Evolutionary conservation across 23 tunicate genomes (phyloP).

Genomic region (Pegea sp.): DNA sequence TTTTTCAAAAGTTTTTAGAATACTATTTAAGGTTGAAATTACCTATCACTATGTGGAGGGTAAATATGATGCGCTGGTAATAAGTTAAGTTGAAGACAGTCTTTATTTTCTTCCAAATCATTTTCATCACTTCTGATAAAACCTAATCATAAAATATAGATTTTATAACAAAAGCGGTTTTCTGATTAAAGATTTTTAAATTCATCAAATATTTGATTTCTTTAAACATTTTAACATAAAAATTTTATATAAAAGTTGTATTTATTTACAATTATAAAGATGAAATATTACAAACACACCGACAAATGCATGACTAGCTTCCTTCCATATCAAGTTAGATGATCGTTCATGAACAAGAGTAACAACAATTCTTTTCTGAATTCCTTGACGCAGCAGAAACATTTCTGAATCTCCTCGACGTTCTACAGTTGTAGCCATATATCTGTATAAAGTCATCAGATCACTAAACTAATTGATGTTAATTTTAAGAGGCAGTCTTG

Average conservation of each 20-base stretch:
- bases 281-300: constrained; percentile 11
- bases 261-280: not conserved
- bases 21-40: not conserved
- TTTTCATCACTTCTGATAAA: constrained; percentile 31
- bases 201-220: no score
- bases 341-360: constrained; percentile 77
- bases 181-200: no score
- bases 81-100: constrained; percentile 35
- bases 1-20: no score
- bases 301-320: constrained; percentile 60
- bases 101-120: constrained; percentile 15
- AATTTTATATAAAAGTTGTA: no score
- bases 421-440: constrained; percentile 61
- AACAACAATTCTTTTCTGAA: constrained; percentile 58
- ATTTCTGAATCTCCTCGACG: constrained; percentile 42
- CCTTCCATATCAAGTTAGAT: constrained; percentile 60
- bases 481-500: not conserved
- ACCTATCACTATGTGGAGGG: constrained; percentile 57
- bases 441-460: constrained; percentile 8
- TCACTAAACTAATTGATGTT: not conserved
- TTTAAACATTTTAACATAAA: no score
- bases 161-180: no score
- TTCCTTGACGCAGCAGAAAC: constrained; percentile 75
- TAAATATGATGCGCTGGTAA: constrained; percentile 63
- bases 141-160: no score